Evolutionary conservation across 2,888 invertebrate species (phyloP).

Genomic region (Acleris laterana): DNA sequence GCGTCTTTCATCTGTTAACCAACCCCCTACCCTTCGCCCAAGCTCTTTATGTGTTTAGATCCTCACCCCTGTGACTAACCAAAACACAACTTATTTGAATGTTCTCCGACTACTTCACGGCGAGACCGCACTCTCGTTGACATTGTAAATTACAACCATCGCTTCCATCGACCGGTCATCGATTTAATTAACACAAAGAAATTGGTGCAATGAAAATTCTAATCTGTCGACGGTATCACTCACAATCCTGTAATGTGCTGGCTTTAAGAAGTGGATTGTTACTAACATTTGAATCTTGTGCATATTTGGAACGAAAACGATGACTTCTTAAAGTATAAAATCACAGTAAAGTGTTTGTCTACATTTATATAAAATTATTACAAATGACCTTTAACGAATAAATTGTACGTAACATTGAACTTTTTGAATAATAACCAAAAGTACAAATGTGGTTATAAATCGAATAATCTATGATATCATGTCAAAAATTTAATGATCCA

Average conservation of each 20-base stretch:
- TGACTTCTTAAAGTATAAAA: constrained; percentile 31
- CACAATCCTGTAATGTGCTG: constrained; percentile 10
- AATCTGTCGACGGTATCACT: constrained; percentile 22
- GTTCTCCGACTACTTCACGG: constrained; percentile 75
- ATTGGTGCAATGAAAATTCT: constrained; percentile 76
- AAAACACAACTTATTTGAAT: constrained; percentile 79
- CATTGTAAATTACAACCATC: constrained; percentile 81
- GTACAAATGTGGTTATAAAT: background rate
- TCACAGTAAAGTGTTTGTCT: constrained; percentile 3
- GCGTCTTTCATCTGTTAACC: constrained; percentile 91
- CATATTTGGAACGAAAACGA: constrained; percentile 22
- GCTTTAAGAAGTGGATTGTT: constrained; percentile 36
- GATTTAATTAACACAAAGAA: constrained; percentile 62
- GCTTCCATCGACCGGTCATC: constrained; percentile 76
- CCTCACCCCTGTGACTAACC: constrained; percentile 82
- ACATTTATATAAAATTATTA: background rate
- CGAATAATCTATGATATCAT: background rate
- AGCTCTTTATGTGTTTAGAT: constrained; percentile 84
- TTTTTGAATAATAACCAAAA: too few species aligned
- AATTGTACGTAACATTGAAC: too few species aligned
- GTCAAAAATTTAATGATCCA: background rate
- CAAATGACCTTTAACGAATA: too few species aligned
- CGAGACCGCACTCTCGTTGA: constrained; percentile 70
- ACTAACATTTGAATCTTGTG: constrained; percentile 36
- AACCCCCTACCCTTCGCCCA: constrained; percentile 81